Conservation (phyloP, 2,888 invertebrate genomes). For the Tillus elongatus region DNA sequence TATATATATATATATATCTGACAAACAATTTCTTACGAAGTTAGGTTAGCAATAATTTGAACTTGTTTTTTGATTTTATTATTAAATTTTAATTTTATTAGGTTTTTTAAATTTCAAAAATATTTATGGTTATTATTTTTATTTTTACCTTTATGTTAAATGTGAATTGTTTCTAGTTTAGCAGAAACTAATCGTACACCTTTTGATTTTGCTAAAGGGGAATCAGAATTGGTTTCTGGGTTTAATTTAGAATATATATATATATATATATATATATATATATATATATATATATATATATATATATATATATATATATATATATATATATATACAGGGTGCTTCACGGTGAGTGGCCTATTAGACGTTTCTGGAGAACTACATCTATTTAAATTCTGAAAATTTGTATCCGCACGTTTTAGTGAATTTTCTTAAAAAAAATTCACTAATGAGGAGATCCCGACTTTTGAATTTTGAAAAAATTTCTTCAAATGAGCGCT, state of each 20-base stretch:
- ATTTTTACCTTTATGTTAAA: slow-evolving; percentile 47
- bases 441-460: too few species aligned
- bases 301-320: slow-evolving; percentile 7
- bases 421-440: too few species aligned
- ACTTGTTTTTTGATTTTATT: slow-evolving; percentile 38
- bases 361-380: too few species aligned
- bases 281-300: slow-evolving; percentile 7
- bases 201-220: slow-evolving; percentile 72
- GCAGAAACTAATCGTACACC: slow-evolving; percentile 66
- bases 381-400: too few species aligned
- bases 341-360: too few species aligned
- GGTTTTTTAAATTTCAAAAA: slow-evolving; percentile 36
- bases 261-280: slow-evolving; percentile 12
- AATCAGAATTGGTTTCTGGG: slow-evolving; percentile 68
- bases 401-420: too few species aligned
- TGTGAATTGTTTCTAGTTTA: slow-evolving; percentile 52
- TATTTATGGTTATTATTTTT: slow-evolving; percentile 49
- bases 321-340: too few species aligned
- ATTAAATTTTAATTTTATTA: slow-evolving; percentile 50
- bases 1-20: neutral
- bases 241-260: slow-evolving; percentile 29
- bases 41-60: slow-evolving; percentile 9
- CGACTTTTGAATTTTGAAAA: too few species aligned
- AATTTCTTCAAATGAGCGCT: too few species aligned
- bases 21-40: neutral